Conservation (phyloP, 2,888 invertebrate species). For the Drosophila birchii region DNA sequence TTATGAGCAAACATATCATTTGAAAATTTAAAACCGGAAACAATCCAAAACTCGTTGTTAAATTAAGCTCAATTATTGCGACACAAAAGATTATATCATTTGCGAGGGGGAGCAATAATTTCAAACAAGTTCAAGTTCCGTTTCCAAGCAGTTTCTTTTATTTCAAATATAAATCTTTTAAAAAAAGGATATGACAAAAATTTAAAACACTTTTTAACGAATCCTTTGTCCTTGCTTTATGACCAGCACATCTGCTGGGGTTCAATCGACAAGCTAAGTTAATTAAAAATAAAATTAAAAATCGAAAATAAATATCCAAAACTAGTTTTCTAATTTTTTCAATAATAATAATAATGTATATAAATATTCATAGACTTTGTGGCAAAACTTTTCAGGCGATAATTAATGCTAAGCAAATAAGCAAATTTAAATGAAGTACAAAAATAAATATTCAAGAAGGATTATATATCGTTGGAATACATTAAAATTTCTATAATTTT, state of each 20-base stretch:
- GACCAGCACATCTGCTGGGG: not conserved
- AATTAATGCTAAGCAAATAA: not conserved
- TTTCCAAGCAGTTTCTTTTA: not conserved
- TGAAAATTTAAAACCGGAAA: not conserved
- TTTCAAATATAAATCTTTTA: not conserved
- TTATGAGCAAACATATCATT: conserved; percentile 1
- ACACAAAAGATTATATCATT: conserved; percentile 7
- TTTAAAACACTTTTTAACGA: not conserved
- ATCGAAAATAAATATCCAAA: not conserved
- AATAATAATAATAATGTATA: not conserved
- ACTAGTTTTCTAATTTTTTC: not conserved
- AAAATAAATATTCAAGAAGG: not conserved
- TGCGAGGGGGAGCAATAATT: not conserved
- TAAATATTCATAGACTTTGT: not conserved
- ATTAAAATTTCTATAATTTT: not conserved
- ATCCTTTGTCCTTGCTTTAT: not conserved
- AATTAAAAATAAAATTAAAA: not conserved
- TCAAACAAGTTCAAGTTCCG: conserved; percentile 3
- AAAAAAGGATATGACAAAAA: not conserved
- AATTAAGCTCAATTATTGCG: conserved; percentile 1
- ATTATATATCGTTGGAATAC: not conserved
- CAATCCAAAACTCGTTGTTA: not conserved
- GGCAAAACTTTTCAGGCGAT: not conserved
- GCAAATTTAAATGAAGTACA: not conserved
- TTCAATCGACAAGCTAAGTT: not conserved